These are phyloP conservation scores for Cynopterus sphinx DNA, from an alignment of 2,797 vertebrate genomes.

Conservation along the genomic window DNA sequence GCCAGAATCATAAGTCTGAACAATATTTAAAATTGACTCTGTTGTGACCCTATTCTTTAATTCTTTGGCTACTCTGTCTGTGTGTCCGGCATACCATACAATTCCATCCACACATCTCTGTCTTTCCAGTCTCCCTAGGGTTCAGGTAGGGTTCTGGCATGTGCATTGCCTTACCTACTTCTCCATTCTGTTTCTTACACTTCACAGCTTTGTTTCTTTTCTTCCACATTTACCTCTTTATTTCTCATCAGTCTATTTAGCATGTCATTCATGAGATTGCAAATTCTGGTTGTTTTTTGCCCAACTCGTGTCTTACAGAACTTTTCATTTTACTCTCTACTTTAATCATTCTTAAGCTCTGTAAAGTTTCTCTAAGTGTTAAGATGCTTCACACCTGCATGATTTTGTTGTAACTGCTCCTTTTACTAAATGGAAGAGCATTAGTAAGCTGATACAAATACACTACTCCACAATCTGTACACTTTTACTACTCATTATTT, in stretches of 20 bases:
- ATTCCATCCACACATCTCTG: background rate
- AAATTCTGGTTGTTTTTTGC: background rate
- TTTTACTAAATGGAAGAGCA: background rate
- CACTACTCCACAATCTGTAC: background rate
- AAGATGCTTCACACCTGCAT: background rate
- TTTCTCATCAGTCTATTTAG: background rate
- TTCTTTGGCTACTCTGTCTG: background rate
- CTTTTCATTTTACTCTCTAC: background rate
- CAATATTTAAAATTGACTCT: background rate
- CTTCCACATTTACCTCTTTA: background rate
- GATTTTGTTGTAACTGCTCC: background rate
- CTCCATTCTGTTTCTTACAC: background rate
- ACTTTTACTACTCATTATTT: background rate
- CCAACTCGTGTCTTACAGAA: background rate
- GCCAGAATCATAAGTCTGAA: background rate
- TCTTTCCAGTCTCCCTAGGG: background rate
- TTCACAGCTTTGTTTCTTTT: background rate
- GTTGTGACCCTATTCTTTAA: background rate
- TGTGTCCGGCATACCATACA: background rate
- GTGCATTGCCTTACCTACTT: background rate
- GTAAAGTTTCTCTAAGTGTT: background rate
- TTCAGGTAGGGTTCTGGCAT: background rate
- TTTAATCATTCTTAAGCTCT: background rate
- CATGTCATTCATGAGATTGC: background rate
- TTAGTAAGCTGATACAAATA: background rate